These are phyloP conservation scores for Orycteropus afer DNA, from an alignment of 2,113 vertebrate genomes.

Conservation along the genomic window DNA sequence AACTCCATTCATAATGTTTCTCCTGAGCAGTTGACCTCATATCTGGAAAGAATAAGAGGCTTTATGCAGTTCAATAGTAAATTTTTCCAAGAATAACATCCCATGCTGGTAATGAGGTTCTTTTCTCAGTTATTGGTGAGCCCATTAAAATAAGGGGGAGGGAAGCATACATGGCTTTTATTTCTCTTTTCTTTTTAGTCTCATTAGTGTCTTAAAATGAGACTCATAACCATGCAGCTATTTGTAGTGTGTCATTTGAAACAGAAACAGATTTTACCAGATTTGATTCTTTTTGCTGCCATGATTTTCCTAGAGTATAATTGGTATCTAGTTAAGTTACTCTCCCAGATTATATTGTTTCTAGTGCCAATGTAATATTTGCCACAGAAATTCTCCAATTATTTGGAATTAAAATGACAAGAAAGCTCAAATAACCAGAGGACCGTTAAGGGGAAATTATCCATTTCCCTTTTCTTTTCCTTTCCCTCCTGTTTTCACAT, in stretches of 20 bases:
- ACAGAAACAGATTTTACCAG: not conserved
- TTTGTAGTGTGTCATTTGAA: not conserved
- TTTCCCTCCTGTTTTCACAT: not conserved
- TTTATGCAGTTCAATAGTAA: not conserved
- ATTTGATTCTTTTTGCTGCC: not conserved
- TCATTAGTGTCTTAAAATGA: not conserved
- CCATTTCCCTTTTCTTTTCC: not conserved
- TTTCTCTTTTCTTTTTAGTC: not conserved
- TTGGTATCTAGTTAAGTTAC: not conserved
- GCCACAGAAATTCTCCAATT: not conserved
- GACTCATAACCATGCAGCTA: not conserved
- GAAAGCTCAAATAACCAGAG: not conserved
- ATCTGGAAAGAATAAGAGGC: not conserved
- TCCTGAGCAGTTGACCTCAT: not conserved
- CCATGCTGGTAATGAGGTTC: not conserved
- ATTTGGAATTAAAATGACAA: not conserved
- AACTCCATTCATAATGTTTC: not conserved
- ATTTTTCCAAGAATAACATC: not conserved
- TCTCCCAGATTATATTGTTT: not conserved
- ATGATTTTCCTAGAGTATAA: slow-evolving; percentile 12
- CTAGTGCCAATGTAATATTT: not conserved
- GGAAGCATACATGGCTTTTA: no score
- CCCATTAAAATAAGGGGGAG: not conserved
- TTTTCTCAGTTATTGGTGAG: not conserved
- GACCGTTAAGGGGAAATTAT: not conserved